Conservation (phyloP, 2,888 invertebrate genomes). For the Saturnia japonica region DNA sequence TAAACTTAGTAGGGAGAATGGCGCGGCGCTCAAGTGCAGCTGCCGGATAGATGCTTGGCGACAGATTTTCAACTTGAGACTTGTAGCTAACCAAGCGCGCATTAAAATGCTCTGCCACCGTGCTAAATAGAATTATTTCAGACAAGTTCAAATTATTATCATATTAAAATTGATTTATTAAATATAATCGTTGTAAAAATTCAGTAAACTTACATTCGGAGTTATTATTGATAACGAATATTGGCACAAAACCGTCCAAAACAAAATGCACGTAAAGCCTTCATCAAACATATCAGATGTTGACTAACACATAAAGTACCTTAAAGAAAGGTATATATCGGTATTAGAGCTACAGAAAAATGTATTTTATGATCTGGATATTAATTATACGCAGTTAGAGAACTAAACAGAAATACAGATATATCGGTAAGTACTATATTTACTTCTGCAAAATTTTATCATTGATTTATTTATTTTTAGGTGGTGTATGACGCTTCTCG, state of each 20-base stretch:
- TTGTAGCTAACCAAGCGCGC: too few species aligned
- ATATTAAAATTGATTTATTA: neutral
- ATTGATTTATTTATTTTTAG: conserved; percentile 39
- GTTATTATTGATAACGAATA: neutral
- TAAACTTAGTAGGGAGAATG: too few species aligned
- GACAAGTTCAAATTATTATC: neutral
- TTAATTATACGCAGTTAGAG: neutral
- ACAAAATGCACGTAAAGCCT: neutral
- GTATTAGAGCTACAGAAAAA: neutral
- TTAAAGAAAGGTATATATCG: neutral
- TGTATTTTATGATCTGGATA: neutral
- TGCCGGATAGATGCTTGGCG: too few species aligned
- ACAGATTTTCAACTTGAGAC: too few species aligned
- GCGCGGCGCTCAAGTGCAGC: too few species aligned
- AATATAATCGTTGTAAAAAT: neutral
- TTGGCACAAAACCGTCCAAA: neutral
- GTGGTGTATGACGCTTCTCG: conserved; percentile 78
- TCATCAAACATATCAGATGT: neutral
- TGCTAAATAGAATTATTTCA: too few species aligned
- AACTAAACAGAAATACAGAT: neutral
- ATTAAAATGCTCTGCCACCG: too few species aligned
- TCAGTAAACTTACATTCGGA: neutral
- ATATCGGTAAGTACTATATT: neutral
- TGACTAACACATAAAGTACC: neutral
- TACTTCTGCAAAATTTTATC: neutral